Percentiles rank a stretch among this genome's conserved stretches.
Evolutionary conservation across 2,797 vertebrate genomes (phyloP).

Genomic region (Halcyon chelicuti): DNA sequence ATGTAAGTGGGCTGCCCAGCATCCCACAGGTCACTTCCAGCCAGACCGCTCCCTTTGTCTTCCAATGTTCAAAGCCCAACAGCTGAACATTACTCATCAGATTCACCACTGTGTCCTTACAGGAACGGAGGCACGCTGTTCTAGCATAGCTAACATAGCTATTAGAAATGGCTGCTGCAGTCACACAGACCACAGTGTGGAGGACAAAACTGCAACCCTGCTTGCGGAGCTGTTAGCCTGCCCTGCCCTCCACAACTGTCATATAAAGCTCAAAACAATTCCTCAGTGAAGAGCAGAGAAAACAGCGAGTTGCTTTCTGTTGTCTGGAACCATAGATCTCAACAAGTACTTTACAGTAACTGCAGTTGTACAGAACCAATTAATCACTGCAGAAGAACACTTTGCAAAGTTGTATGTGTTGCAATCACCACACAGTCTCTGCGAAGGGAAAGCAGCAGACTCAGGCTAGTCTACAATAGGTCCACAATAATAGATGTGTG

Average conservation of each 20-base stretch:
- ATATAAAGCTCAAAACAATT: neutral
- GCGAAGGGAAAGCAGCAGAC: neutral
- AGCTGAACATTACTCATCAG: slow-evolving; percentile 58
- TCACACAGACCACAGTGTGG: neutral
- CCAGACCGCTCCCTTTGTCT: neutral
- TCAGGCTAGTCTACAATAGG: neutral
- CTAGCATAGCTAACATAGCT: neutral
- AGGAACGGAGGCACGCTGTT: neutral
- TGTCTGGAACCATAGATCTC: neutral
- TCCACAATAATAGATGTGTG: neutral
- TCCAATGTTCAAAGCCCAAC: neutral
- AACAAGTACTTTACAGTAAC: neutral
- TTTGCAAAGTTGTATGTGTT: neutral
- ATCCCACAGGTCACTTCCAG: neutral
- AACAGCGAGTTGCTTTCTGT: neutral
- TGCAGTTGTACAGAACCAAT: neutral
- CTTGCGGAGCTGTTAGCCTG: neutral
- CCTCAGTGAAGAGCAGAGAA: neutral
- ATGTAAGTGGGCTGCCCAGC: neutral
- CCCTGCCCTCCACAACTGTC: neutral
- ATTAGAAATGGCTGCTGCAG: slow-evolving; percentile 8
- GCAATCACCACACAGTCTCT: neutral
- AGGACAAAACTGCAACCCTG: neutral
- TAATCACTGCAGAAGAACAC: neutral
- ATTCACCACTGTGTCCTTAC: neutral